Evolutionary conservation across 2,113 vertebrate genomes (phyloP).

Genomic region (Glaucidium brasilianum): DNA sequence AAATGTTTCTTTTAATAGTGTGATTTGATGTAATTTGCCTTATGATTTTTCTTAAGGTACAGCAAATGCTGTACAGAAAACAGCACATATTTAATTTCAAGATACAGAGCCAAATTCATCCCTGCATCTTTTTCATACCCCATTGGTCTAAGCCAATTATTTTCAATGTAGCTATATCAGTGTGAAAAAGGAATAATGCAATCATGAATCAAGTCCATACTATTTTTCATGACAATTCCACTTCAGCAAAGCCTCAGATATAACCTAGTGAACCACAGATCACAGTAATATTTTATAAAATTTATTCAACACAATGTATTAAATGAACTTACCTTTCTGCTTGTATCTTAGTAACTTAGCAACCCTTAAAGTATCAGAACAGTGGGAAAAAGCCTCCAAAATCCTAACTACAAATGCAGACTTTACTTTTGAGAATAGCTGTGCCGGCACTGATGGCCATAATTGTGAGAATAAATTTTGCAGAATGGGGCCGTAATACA

Average conservation of each 20-base stretch:
- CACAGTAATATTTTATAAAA: slow-evolving; percentile 57
- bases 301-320: slow-evolving; percentile 59
- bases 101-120: slow-evolving; percentile 40
- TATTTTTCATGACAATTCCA: slow-evolving; percentile 65
- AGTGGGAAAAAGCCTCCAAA: background rate
- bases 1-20: slow-evolving; percentile 44
- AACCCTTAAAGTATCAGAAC: slow-evolving; percentile 37
- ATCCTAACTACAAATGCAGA: background rate
- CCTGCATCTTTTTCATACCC: slow-evolving; percentile 35
- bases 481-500: background rate
- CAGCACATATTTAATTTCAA: slow-evolving; percentile 41
- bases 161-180: slow-evolving; percentile 16
- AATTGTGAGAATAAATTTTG: slow-evolving; percentile 1
- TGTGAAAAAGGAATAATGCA: slow-evolving; percentile 40
- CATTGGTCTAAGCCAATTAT: slow-evolving; percentile 39
- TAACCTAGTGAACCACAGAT: slow-evolving; percentile 57
- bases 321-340: slow-evolving; percentile 41
- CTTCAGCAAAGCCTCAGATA: slow-evolving; percentile 67
- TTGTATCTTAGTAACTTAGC: slow-evolving; percentile 66
- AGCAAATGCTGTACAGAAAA: slow-evolving; percentile 50
- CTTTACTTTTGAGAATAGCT: slow-evolving; percentile 4
- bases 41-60: slow-evolving; percentile 61
- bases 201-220: slow-evolving; percentile 28
- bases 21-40: slow-evolving; percentile 61
- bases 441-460: background rate